phyloP scores from a whole-genome alignment of 2,113 vertebrate species.

The Anas platyrhynchos region DNA sequence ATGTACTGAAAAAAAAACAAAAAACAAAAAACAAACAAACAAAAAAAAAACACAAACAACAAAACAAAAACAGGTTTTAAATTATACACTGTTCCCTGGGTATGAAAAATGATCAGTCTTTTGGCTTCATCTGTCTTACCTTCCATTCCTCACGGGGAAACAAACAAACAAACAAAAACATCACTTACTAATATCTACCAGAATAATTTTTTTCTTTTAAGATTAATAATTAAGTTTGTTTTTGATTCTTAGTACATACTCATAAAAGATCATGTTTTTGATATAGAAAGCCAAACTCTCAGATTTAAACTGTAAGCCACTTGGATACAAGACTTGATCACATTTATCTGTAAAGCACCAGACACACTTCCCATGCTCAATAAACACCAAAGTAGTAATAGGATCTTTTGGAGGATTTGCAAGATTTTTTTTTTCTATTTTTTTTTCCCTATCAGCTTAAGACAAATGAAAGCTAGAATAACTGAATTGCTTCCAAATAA shows the following conservation, averaged over 20 bases:
- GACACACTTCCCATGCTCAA: background rate
- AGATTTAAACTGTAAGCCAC: background rate
- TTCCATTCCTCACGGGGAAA: background rate
- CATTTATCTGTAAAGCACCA: slow-evolving; percentile 52
- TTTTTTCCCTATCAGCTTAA: background rate
- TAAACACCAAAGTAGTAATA: background rate
- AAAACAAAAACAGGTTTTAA: background rate
- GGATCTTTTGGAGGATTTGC: background rate
- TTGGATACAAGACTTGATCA: background rate
- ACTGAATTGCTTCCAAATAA: background rate
- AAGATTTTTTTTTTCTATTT: background rate
- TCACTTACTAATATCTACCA: background rate
- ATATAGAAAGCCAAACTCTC: background rate
- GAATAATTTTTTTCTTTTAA: background rate
- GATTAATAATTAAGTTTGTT: background rate
- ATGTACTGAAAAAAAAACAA: background rate
- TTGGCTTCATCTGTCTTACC: background rate
- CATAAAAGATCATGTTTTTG: background rate
- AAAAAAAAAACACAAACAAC: background rate
- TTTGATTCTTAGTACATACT: background rate
- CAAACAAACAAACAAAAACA: background rate
- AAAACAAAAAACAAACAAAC: background rate
- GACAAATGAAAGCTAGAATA: background rate
- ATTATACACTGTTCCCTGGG: background rate
- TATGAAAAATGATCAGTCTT: background rate